These are phyloP conservation scores for Lamproptera curius DNA, from an alignment of 2,888 invertebrate genomes.

Conservation along the genomic window DNA sequence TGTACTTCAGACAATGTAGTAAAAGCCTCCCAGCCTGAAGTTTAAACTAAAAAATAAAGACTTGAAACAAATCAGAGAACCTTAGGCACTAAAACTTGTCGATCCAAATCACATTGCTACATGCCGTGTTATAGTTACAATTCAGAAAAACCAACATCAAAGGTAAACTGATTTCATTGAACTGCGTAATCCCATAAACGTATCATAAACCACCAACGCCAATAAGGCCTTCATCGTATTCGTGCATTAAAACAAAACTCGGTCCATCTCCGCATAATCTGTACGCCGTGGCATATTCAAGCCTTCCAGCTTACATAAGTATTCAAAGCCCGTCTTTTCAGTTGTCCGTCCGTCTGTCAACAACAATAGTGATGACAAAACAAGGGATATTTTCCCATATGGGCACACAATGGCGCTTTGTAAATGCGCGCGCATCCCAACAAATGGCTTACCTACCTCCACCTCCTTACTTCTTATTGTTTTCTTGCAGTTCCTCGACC, in stretches of 20 bases:
- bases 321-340: conserved; percentile 72
- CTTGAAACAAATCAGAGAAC: too few species aligned
- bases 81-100: too few species aligned
- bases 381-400: conserved; percentile 73
- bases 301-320: conserved; percentile 55
- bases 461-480: conserved; percentile 45
- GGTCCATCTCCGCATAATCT: conserved; percentile 43
- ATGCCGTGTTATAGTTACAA: too few species aligned
- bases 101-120: too few species aligned
- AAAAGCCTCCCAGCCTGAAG: too few species aligned
- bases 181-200: too few species aligned
- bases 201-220: conserved; percentile 23
- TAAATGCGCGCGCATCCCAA: conserved; percentile 42
- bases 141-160: too few species aligned
- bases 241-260: conserved; percentile 29
- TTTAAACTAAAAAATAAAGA: too few species aligned
- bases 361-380: conserved; percentile 71
- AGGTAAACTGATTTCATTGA: too few species aligned
- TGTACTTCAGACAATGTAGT: too few species aligned
- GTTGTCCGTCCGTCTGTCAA: conserved; percentile 71
- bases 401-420: conserved; percentile 67
- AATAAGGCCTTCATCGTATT: too few species aligned
- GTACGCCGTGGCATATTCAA: conserved; percentile 36
- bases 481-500: conserved; percentile 41
- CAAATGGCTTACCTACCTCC: conserved; percentile 41